Evolutionary conservation across 2,113 vertebrate species (phyloP).

Genomic region (Holacanthus passer): DNA sequence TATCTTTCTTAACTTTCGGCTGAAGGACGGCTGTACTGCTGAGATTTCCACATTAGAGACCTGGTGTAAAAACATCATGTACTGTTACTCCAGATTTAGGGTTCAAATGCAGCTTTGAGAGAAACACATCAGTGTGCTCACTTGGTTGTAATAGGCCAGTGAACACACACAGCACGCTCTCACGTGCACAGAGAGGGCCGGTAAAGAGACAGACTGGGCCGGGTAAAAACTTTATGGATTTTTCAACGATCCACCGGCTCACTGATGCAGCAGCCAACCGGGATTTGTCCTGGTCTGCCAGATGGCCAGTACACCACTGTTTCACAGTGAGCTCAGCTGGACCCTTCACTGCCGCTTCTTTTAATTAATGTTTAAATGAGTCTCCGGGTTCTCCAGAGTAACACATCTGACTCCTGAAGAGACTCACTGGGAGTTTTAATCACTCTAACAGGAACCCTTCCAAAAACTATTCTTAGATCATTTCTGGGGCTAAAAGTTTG

Average conservation of each 20-base stretch:
- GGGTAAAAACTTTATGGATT: too few relatives aligned
- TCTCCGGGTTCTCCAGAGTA: constrained; percentile 31
- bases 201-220: too few relatives aligned
- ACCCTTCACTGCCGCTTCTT: background rate
- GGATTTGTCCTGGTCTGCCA: too few relatives aligned
- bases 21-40: background rate
- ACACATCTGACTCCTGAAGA: constrained; percentile 11
- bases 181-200: too few relatives aligned
- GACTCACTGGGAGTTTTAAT: constrained; percentile 9
- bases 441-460: background rate
- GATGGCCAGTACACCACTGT: too few relatives aligned
- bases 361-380: constrained; percentile 34
- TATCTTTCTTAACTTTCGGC: background rate
- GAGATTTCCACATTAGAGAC: background rate
- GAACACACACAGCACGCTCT: too few relatives aligned
- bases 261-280: too few relatives aligned
- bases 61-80: background rate
- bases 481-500: background rate
- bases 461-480: background rate
- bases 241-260: too few relatives aligned
- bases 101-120: background rate
- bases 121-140: too few relatives aligned
- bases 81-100: background rate
- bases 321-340: constrained; percentile 34
- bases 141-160: too few relatives aligned